Evolutionary conservation across 2,888 invertebrate genomes (phyloP), one percentile per base, ranked within the genome.

Genomic region (Lypha dubia): DNA sequence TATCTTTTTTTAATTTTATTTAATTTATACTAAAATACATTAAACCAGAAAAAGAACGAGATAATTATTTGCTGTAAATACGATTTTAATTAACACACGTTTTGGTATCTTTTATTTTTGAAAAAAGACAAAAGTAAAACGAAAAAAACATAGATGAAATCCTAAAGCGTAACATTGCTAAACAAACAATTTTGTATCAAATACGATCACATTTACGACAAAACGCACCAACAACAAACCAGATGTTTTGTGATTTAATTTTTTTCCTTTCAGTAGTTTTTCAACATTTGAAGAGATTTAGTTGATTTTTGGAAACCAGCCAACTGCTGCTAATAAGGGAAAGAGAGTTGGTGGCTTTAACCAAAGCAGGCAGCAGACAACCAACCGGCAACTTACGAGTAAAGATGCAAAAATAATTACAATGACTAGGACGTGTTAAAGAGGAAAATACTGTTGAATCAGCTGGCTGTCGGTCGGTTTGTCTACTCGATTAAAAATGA

Each of bases 161-260:
- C 60, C 51, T 44, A 60, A 71, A 84, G 75, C 84, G 76, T 84
- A 84, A 79, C 79, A 83, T 70, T 83, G 70, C 71, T 75, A 60
- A 70, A 83, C 51, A 80, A 65, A 53, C 82, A 76, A 82, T 28
- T 70, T 82, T 53, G 20, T 44, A 38, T 46, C 1, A 46, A 20
- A 44, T 44, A 20, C 53, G 46, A 63, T 15, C 53, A 35, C 38
- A 38, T 24, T 32, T 38, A 38, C 15, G 1, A 4, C 38, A 62
- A 49, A 28, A 60, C 13, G 51, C 28, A 28, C 28, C 41, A 63
- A 41, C 41, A 63, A 24, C 41, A 20, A 71, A 63, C 71, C 79
- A 73, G 79, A 65, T 73, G 79, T 73, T 79, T 79, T 46, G 8
- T 70, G 28, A 2, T 51, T 6, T 17, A 22, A 51, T 32, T 32